These are phyloP conservation scores for Spea hammondii DNA, from an alignment of 2,797 vertebrate species.

Conservation along the genomic window DNA sequence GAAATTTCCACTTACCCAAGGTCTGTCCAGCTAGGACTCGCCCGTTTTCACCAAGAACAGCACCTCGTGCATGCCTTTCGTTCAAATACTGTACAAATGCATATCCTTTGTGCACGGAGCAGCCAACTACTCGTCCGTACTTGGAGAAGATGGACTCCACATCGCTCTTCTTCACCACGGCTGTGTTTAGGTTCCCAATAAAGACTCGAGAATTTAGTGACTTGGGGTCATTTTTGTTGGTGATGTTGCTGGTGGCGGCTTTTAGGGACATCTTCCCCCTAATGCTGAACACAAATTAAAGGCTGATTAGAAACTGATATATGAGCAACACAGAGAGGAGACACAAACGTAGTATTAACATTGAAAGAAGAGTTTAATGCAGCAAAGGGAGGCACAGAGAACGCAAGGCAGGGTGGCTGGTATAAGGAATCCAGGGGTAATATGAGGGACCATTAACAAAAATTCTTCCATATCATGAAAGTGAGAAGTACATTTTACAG, in stretches of 20 bases:
- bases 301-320: background rate
- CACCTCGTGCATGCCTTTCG: constrained; percentile 83
- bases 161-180: constrained; percentile 89
- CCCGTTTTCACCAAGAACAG: constrained; percentile 88
- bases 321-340: background rate
- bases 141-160: constrained; percentile 91
- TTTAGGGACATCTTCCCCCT: constrained; percentile 83
- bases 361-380: background rate
- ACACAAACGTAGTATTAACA: background rate
- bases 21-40: constrained; percentile 86
- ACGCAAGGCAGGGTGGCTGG: too few species aligned
- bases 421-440: too few species aligned
- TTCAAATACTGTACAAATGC: constrained; percentile 91
- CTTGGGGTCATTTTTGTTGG: constrained; percentile 95
- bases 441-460: too few species aligned
- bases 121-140: constrained; percentile 88
- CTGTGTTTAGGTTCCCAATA: constrained; percentile 93
- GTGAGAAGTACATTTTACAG: too few species aligned
- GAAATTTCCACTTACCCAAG: constrained; percentile 73
- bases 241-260: constrained; percentile 91
- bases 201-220: constrained; percentile 94
- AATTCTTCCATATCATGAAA: too few species aligned
- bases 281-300: constrained; percentile 5
- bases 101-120: constrained; percentile 91
- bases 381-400: too few species aligned